phyloP scores from a whole-genome alignment of 2,888 invertebrate genomes.

The Itoplectis maculator region DNA sequence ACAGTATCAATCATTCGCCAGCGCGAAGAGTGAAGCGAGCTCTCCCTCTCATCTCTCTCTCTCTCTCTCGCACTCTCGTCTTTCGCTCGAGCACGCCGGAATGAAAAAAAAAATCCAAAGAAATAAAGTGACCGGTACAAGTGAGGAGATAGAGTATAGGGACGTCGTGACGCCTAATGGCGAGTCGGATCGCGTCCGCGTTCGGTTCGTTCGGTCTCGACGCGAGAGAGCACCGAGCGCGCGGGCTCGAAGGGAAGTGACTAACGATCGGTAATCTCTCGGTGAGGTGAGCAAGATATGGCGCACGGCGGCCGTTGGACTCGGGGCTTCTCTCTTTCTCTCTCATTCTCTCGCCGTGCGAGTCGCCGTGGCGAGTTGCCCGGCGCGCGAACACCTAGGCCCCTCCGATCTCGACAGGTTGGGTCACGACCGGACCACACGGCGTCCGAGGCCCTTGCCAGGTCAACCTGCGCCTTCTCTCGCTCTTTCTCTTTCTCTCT shows the following conservation, averaged over 20 bases:
- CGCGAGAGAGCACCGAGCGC: constrained; percentile 38
- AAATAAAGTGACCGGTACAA: constrained; percentile 37
- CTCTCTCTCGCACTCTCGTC: no score
- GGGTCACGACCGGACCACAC: constrained; percentile 79
- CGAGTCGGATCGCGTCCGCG: constrained; percentile 61
- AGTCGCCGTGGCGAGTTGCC: constrained; percentile 21
- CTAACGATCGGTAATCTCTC: constrained; percentile 69
- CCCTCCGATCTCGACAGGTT: constrained; percentile 77
- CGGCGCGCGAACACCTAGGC: constrained; percentile 62
- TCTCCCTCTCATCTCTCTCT: no score
- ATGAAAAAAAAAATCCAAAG: constrained; percentile 25
- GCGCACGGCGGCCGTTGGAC: constrained; percentile 62
- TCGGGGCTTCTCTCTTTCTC: no score
- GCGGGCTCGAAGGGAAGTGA: constrained; percentile 63
- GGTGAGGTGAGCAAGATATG: constrained; percentile 69
- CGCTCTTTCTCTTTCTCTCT: background rate
- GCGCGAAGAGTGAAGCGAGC: background rate
- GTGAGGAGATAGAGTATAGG: constrained; percentile 43
- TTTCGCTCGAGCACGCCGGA: background rate
- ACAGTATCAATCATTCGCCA: constrained; percentile 8
- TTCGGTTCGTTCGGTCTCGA: constrained; percentile 40
- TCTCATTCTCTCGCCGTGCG: constrained; percentile 41
- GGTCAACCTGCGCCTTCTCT: constrained; percentile 64
- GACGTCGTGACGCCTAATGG: constrained; percentile 66
- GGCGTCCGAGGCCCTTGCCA: constrained; percentile 62